A percentile compares a stretch with the other conserved stretches of the same genome.
These are phyloP conservation scores for Spodoptera littoralis DNA, from an alignment of 2,888 invertebrate species.

Conservation along the genomic window DNA sequence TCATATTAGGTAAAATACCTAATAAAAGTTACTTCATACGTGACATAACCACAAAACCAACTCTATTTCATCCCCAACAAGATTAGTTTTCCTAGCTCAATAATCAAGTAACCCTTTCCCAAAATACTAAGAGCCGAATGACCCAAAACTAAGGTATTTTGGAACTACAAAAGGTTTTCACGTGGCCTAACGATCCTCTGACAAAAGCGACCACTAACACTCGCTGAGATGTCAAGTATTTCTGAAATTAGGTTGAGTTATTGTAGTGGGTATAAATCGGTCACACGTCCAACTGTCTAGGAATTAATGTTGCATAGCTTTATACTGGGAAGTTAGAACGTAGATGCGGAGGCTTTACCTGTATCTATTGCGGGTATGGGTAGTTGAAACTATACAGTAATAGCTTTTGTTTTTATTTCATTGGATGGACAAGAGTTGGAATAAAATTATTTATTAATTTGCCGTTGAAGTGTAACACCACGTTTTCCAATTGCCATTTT, in stretches of 20 bases:
- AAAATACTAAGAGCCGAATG: background rate
- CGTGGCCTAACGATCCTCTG: conserved; percentile 26
- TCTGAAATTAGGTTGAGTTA: conserved; percentile 27
- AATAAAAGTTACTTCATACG: no score
- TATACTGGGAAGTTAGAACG: background rate
- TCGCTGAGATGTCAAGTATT: conserved; percentile 32
- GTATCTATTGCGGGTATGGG: no score
- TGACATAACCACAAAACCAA: background rate
- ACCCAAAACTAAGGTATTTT: conserved; percentile 19
- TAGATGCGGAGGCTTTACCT: background rate
- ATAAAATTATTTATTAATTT: no score
- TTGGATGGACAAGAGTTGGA: no score
- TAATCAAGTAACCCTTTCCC: background rate
- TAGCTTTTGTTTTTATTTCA: no score
- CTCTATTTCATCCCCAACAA: background rate
- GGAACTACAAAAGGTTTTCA: conserved; percentile 27
- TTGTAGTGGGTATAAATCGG: conserved; percentile 11
- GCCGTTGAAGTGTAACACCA: no score
- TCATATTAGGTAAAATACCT: no score
- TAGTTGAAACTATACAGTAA: no score
- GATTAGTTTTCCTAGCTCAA: background rate
- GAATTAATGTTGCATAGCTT: background rate
- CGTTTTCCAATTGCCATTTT: no score
- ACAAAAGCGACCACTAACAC: conserved; percentile 29
- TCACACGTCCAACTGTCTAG: conserved; percentile 11